These are phyloP conservation scores for Ciconia boyciana DNA, from an alignment of 2,113 vertebrate species.

Conservation along the genomic window DNA sequence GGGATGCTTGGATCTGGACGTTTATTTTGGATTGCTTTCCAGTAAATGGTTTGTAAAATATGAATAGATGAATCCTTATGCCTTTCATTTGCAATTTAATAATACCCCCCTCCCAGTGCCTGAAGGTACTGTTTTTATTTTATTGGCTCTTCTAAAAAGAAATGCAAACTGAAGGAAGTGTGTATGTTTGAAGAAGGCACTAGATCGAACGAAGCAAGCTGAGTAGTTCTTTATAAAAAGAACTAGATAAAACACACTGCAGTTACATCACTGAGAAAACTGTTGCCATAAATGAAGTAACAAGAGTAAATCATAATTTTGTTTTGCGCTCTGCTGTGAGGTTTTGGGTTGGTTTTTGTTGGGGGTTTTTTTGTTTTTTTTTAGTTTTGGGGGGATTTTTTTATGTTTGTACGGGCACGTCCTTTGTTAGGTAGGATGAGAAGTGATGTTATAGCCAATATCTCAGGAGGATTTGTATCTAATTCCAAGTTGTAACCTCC, in stretches of 20 bases:
- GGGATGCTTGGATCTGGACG: not conserved
- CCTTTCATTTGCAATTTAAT: not conserved
- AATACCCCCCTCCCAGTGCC: not conserved
- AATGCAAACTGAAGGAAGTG: not conserved
- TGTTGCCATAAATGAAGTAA: not conserved
- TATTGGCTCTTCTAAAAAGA: not conserved
- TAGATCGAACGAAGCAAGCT: not conserved
- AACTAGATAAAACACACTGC: not conserved
- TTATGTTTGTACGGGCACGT: not conserved
- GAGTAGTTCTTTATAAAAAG: not conserved
- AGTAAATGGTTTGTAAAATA: not conserved
- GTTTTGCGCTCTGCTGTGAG: not conserved
- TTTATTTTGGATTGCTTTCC: not conserved
- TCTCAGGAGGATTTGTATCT: not conserved
- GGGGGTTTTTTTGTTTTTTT: not conserved
- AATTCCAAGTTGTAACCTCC: not conserved
- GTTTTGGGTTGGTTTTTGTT: not conserved
- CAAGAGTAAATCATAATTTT: not conserved
- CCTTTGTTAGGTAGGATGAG: not conserved
- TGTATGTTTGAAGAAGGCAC: not conserved
- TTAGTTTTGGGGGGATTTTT: not conserved
- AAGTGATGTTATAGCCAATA: not conserved
- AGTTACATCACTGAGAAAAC: not conserved
- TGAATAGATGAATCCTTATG: not conserved
- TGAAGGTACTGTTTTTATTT: not conserved